Conservation (phyloP, 2,888 invertebrate species). For the Oligia fasciuncula region DNA sequence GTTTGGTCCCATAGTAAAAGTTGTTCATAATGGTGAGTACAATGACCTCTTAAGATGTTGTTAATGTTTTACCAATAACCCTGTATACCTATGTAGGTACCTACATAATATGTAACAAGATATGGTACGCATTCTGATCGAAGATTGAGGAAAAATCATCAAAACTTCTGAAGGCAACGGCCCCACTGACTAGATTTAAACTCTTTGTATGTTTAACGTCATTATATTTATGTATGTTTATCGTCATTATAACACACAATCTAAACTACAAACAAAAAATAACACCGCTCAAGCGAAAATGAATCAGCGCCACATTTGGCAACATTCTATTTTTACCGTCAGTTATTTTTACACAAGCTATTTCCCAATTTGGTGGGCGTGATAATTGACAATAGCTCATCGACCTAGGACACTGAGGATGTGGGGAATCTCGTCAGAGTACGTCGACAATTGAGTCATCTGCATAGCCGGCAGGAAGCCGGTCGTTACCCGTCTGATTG, state of each 20-base stretch:
- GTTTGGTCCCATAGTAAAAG: too few relatives aligned
- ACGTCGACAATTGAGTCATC: conserved; percentile 70
- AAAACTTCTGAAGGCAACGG: too few relatives aligned
- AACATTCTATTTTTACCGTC: conserved; percentile 43
- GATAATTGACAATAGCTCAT: conserved; percentile 33
- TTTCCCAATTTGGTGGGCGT: conserved; percentile 42
- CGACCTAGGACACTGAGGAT: conserved; percentile 60
- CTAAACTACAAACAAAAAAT: background rate
- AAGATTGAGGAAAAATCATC: background rate
- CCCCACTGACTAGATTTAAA: background rate
- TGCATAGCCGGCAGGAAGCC: conserved; percentile 69
- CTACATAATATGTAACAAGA: background rate
- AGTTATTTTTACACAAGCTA: conserved; percentile 31
- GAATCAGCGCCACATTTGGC: conserved; percentile 31
- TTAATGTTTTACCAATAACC: too few relatives aligned
- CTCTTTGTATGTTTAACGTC: too few relatives aligned
- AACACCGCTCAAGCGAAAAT: background rate
- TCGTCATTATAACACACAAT: background rate
- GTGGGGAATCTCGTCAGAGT: conserved; percentile 53
- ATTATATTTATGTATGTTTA: background rate
- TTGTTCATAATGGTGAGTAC: too few relatives aligned
- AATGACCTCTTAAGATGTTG: too few relatives aligned
- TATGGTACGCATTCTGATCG: background rate
- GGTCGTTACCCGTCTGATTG: conserved; percentile 67
- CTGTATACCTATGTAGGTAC: background rate